Evolutionary conservation across 2,113 vertebrate genomes (phyloP).

Genomic region (Monopterus albus): DNA sequence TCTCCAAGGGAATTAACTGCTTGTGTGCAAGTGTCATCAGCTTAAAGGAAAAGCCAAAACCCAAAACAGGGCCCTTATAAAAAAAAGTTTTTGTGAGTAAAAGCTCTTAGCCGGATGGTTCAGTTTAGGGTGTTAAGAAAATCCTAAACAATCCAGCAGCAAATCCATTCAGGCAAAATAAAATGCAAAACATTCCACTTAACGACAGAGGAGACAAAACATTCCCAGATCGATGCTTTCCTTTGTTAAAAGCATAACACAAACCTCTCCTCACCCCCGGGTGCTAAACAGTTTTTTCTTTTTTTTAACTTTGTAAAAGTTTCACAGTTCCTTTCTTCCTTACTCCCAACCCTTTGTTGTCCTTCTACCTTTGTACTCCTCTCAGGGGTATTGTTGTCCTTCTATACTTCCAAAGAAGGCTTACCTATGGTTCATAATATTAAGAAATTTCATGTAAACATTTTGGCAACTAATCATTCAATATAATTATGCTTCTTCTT

Average conservation of each 20-base stretch:
- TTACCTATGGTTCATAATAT: conserved; percentile 6
- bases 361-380: conserved; percentile 35
- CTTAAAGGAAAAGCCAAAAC: conserved; percentile 53
- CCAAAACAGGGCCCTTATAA: conserved; percentile 19
- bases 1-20: conserved; percentile 56
- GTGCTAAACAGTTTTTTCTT: conserved; percentile 32
- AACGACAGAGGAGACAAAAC: conserved; percentile 32
- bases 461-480: not conserved
- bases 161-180: conserved; percentile 42
- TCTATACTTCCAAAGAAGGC: conserved; percentile 3
- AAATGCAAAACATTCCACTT: conserved; percentile 52
- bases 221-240: conserved; percentile 46
- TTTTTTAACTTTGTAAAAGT: conserved; percentile 37
- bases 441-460: not conserved
- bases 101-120: conserved; percentile 46
- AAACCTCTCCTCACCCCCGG: conserved; percentile 54
- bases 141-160: conserved; percentile 34
- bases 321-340: conserved; percentile 22
- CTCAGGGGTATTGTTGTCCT: conserved; percentile 32
- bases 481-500: not conserved
- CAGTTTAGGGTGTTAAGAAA: conserved; percentile 38
- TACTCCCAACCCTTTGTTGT: not conserved
- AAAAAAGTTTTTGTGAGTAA: conserved; percentile 19
- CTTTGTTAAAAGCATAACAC: conserved; percentile 49
- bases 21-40: conserved; percentile 39